Conservation (phyloP, 2,113 vertebrate species). For the Pseudorhombus dupliciocellatus region DNA sequence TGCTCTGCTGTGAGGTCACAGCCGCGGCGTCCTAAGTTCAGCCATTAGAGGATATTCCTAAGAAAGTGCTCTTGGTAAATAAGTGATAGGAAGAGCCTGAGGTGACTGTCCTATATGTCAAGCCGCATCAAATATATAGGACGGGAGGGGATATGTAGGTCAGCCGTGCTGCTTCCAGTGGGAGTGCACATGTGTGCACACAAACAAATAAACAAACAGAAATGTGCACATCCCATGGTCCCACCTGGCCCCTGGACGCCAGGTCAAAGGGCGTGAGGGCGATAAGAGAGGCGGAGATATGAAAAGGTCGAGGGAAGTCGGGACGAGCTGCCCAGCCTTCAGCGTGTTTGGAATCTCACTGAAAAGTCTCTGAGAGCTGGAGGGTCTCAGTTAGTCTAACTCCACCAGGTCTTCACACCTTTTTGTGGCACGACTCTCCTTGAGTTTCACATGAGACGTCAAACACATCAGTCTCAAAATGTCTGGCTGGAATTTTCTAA, state of each 20-base stretch:
- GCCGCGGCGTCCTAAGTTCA: slow-evolving; percentile 2
- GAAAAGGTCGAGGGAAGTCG: background rate
- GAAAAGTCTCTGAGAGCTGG: background rate
- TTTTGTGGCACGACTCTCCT: background rate
- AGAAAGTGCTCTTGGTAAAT: slow-evolving; percentile 70
- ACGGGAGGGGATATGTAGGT: slow-evolving; percentile 54
- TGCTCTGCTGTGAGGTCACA: slow-evolving; percentile 35
- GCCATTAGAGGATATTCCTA: slow-evolving; percentile 44
- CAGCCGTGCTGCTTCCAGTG: slow-evolving; percentile 38
- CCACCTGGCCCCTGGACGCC: background rate
- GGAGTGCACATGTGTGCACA: slow-evolving; percentile 42
- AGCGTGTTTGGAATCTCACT: background rate
- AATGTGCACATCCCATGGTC: background rate
- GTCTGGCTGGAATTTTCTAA: background rate
- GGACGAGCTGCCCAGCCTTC: slow-evolving; percentile 14
- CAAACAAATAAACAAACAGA: slow-evolving; percentile 53
- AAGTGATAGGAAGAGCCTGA: slow-evolving; percentile 70
- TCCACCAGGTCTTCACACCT: slow-evolving; percentile 7
- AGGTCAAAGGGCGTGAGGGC: slow-evolving; percentile 33
- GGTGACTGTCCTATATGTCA: slow-evolving; percentile 60
- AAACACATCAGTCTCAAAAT: background rate
- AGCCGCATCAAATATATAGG: slow-evolving; percentile 56
- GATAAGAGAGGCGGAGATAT: slow-evolving; percentile 33
- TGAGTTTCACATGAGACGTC: background rate
- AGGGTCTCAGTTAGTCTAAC: background rate